These are phyloP conservation scores for Meganola albula DNA, from an alignment of 2,888 invertebrate species.

Conservation along the genomic window DNA sequence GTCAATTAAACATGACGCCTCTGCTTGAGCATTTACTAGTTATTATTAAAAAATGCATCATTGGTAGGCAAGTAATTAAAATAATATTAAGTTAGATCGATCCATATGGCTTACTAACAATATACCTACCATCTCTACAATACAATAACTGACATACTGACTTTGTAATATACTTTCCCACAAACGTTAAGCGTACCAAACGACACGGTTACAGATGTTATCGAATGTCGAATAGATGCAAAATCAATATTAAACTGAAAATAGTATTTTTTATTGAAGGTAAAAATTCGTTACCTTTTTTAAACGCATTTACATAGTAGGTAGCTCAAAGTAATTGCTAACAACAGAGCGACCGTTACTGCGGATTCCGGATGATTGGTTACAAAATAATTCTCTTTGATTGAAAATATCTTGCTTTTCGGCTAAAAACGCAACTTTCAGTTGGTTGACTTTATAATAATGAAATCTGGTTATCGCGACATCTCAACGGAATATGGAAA, in stretches of 20 bases:
- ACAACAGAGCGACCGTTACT: slow-evolving; percentile 59
- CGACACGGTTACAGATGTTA: too few species aligned
- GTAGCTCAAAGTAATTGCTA: slow-evolving; percentile 25
- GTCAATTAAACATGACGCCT: slow-evolving; percentile 43
- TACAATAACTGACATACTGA: slow-evolving; percentile 7
- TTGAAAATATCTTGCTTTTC: slow-evolving; percentile 46
- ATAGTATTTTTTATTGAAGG: slow-evolving; percentile 19
- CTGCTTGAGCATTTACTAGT: slow-evolving; percentile 14
- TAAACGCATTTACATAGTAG: slow-evolving; percentile 27
- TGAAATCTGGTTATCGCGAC: slow-evolving; percentile 60
- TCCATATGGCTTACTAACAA: too few species aligned
- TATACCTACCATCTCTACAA: too few species aligned
- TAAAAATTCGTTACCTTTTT: slow-evolving; percentile 21
- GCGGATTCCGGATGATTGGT: slow-evolving; percentile 52
- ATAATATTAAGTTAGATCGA: too few species aligned
- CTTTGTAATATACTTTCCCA: slow-evolving; percentile 21
- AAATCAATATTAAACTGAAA: too few species aligned
- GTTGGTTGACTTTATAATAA: slow-evolving; percentile 59
- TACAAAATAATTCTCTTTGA: slow-evolving; percentile 38
- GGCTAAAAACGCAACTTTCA: slow-evolving; percentile 54
- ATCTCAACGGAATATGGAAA: slow-evolving; percentile 64
- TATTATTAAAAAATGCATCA: too few species aligned
- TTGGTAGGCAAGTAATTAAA: too few species aligned
- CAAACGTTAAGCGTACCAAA: too few species aligned
- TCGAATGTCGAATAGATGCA: slow-evolving; percentile 27